These are phyloP conservation scores for Stercorarius parasiticus DNA, from an alignment of 2,113 vertebrate species.

Conservation along the genomic window DNA sequence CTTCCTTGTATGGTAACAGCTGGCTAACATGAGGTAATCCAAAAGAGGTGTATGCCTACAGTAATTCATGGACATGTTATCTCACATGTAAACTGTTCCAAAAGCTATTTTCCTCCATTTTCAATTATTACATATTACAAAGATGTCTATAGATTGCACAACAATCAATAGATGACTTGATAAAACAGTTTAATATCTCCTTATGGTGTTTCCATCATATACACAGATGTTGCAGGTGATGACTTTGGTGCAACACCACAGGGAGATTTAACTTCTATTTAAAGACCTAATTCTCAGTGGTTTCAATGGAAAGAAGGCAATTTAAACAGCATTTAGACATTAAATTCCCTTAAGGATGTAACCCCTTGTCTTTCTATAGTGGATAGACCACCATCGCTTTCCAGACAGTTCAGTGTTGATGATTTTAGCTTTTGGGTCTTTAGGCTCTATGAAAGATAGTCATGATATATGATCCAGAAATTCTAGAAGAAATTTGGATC, in stretches of 20 bases:
- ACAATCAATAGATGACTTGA: not conserved
- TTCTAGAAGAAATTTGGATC: not conserved
- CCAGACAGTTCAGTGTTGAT: not conserved
- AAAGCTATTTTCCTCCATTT: not conserved
- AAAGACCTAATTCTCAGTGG: not conserved
- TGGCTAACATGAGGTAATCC: not conserved
- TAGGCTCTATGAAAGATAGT: not conserved
- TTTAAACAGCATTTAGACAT: slow-evolving; percentile 1
- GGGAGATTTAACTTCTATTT: not conserved
- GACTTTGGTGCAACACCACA: not conserved
- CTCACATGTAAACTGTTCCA: not conserved
- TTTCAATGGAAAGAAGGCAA: slow-evolving; percentile 17
- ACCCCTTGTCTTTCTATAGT: not conserved
- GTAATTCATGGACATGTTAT: not conserved
- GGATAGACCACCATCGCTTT: not conserved
- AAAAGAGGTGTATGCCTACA: not conserved
- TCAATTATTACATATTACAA: not conserved
- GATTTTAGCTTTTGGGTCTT: not conserved
- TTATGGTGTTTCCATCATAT: not conserved
- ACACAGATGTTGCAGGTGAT: not conserved
- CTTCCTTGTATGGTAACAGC: not conserved
- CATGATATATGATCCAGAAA: not conserved
- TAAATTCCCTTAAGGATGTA: not conserved
- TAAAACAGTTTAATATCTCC: not conserved
- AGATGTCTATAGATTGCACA: not conserved